Evolutionary conservation across 2,113 vertebrate genomes (phyloP), one percentile per base, ranked within the genome.

Genomic region (Rhea pennata): DNA sequence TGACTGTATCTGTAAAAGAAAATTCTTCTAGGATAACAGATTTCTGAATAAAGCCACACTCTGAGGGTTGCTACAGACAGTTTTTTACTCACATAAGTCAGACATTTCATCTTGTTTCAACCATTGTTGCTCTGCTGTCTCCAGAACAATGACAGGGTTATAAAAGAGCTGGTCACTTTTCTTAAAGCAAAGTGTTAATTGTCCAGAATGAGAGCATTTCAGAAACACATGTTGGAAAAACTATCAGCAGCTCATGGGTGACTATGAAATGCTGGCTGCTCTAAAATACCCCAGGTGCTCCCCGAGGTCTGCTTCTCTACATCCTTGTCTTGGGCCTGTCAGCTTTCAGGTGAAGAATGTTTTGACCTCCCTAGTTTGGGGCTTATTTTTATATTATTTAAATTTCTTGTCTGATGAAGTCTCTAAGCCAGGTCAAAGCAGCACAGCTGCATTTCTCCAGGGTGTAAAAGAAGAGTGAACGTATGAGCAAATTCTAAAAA

Each of bases 11-110:
- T 83, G 62, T n/a, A 79, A 76, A 85, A 85, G 56, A 78, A 82
- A 94, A 92, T 79, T 87, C 44, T 69, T 84, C 53, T 74, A 79
- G 62, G 58, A 70, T 65, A 82, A 89, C n/a, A 42, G 61, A n/a
- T 75, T 62, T 81, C 40, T 87, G 80, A 78, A 71, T 42, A 85
- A 91, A 92, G 48, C 21, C 83, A 64, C 46, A 14, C 71, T 77
- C 46, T 84, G 75, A 67, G 21, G 1, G 64, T 59, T 81, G 42
- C 58, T 91, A 82, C 0, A 0, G 53, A 69, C 82, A 33, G 50
- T 42, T 39, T 91, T 46, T 93, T 62, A 80, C 82, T 85, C 0
- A 0, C 19, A 62, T 0, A 0, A 90, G 67, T 88, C 67, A 5
- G 33, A 23, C 67, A 70, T 65, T 48, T 79, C 8, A 3, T 7